Evolutionary conservation across 1,140 invertebrate species (phyloP).

Genomic region (Pseudoatta argentina): DNA sequence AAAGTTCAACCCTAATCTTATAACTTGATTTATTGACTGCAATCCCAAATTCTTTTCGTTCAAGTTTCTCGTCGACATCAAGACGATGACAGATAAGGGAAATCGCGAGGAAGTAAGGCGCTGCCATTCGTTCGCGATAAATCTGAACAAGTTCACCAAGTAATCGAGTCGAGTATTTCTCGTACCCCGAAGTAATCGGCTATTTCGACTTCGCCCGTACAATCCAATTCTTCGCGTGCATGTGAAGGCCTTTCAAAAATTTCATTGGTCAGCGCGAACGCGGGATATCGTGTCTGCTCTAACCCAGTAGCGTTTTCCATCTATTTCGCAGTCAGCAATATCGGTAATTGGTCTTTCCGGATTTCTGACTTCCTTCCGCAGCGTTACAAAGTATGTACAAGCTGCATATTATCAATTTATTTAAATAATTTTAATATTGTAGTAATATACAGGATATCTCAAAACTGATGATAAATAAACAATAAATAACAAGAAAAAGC

Average conservation of each 20-base stretch:
- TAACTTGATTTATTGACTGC: slow-evolving; percentile 62
- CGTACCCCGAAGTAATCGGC: slow-evolving; percentile 46
- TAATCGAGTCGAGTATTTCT: slow-evolving; percentile 30
- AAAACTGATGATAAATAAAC: too few relatives aligned
- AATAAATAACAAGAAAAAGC: too few relatives aligned
- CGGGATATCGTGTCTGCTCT: slow-evolving; percentile 30
- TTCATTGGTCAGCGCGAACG: slow-evolving; percentile 65
- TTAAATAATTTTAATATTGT: not conserved
- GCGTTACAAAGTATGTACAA: slow-evolving; percentile 19
- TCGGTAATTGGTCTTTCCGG: slow-evolving; percentile 67
- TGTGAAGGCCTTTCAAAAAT: slow-evolving; percentile 64
- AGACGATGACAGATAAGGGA: slow-evolving; percentile 59
- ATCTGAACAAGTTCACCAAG: slow-evolving; percentile 41
- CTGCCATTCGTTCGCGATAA: slow-evolving; percentile 41
- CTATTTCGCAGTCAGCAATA: slow-evolving; percentile 66
- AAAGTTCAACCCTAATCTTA: slow-evolving; percentile 4
- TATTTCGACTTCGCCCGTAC: slow-evolving; percentile 59
- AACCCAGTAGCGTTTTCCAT: slow-evolving; percentile 47
- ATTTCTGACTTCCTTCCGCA: slow-evolving; percentile 38
- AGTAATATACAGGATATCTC: not conserved
- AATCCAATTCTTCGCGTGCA: slow-evolving; percentile 63
- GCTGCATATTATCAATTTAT: not conserved
- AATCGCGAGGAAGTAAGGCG: slow-evolving; percentile 51
- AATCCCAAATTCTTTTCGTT: slow-evolving; percentile 50
- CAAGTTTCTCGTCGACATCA: slow-evolving; percentile 43